A percentile compares a stretch with the other conserved stretches of the same genome.
These are phyloP conservation scores for Lagorchestes hirsutus DNA, from an alignment of 2,797 vertebrate species.

Conservation along the genomic window DNA sequence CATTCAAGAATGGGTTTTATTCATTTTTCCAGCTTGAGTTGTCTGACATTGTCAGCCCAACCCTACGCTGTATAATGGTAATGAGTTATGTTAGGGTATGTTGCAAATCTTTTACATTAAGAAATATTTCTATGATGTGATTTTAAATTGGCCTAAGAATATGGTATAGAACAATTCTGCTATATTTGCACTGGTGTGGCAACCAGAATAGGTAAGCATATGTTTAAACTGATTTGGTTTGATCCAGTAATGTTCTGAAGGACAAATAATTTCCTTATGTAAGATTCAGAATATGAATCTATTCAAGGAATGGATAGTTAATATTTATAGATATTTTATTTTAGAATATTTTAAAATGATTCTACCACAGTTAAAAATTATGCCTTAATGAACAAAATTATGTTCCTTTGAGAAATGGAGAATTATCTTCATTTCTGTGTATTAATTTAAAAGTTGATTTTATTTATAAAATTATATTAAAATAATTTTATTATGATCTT, in stretches of 20 bases:
- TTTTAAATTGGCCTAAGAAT: not conserved
- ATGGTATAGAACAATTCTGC: not conserved
- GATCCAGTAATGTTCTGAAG: not conserved
- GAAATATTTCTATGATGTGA: not conserved
- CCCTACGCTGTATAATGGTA: conserved; percentile 6
- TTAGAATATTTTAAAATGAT: not conserved
- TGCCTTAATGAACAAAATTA: conserved; percentile 27
- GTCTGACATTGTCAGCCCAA: not conserved
- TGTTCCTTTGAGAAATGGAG: conserved; percentile 48
- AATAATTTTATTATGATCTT: not conserved
- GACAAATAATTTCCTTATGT: conserved; percentile 38
- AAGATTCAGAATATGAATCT: conserved; percentile 1
- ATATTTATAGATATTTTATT: conserved; percentile 11
- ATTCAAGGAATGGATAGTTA: conserved; percentile 42
- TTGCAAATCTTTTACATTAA: conserved; percentile 31
- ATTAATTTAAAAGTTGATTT: conserved; percentile 26
- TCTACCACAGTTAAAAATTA: conserved; percentile 34
- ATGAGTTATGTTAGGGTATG: not conserved
- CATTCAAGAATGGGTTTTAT: conserved; percentile 16
- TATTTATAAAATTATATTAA: not conserved
- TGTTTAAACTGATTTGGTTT: not conserved
- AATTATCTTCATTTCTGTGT: conserved; percentile 41
- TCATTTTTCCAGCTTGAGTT: conserved; percentile 54
- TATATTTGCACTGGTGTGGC: not conserved
- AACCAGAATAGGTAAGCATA: not conserved